Evolutionary conservation across 1,140 invertebrate species (phyloP).

Genomic region (Condylostylus longicornis): DNA sequence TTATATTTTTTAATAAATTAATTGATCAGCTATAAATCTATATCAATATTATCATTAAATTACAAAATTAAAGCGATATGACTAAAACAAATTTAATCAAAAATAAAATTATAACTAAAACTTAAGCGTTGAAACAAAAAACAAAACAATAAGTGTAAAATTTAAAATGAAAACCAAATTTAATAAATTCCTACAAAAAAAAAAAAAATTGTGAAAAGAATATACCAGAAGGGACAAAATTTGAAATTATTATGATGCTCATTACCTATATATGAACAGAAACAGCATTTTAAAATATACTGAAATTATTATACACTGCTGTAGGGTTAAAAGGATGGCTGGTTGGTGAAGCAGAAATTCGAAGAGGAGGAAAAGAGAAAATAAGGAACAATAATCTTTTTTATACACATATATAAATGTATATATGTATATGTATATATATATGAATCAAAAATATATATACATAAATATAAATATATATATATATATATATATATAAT

Average conservation of each 20-base stretch:
- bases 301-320: constrained; percentile 1
- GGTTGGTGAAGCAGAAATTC: not conserved
- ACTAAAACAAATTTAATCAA: not conserved
- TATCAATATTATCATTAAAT: not conserved
- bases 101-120: constrained; percentile 1
- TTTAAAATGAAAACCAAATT: too few relatives aligned
- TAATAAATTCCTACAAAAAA: not conserved
- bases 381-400: constrained; percentile 2
- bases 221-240: not conserved
- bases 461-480: constrained; percentile 24
- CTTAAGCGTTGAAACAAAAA: too few relatives aligned
- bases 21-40: constrained; percentile 19
- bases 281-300: constrained; percentile 1
- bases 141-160: too few relatives aligned
- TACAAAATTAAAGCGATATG: not conserved
- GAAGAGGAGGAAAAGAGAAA: constrained; percentile 1
- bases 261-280: not conserved
- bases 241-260: not conserved
- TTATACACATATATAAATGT: not conserved
- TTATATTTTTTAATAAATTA: constrained; percentile 16
- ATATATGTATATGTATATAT: not conserved
- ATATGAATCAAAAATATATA: not conserved
- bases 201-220: constrained; percentile 1
- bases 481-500: too few relatives aligned
- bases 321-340: not conserved